Evolutionary conservation across 1,140 invertebrate genomes (phyloP).

Genomic region (Drosophila malerkotliana): DNA sequence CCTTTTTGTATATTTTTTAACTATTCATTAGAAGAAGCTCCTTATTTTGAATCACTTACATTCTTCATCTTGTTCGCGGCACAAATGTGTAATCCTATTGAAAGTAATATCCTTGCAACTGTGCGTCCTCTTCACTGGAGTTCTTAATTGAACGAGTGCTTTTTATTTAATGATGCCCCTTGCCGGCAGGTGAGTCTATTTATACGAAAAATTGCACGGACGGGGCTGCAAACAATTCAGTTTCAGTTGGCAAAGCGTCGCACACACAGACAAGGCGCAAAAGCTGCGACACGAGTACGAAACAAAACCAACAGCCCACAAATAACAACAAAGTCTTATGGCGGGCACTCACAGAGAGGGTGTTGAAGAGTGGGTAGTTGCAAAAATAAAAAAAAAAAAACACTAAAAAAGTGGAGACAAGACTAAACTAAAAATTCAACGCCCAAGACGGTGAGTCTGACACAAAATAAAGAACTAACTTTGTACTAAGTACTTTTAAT

Average conservation of each 20-base stretch:
- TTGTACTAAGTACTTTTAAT: conserved; percentile 40
- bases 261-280: conserved; percentile 68
- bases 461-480: conserved; percentile 47
- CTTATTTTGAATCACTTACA: conserved; percentile 57
- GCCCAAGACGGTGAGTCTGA: conserved; percentile 37
- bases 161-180: conserved; percentile 81
- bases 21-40: neutral
- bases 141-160: conserved; percentile 83
- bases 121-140: conserved; percentile 45
- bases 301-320: conserved; percentile 27
- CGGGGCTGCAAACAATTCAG: conserved; percentile 51
- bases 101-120: conserved; percentile 56
- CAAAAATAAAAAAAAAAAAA: conserved; percentile 50
- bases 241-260: conserved; percentile 67
- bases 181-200: conserved; percentile 80
- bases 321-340: neutral
- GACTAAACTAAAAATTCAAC: conserved; percentile 70
- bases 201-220: conserved; percentile 72
- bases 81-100: conserved; percentile 56
- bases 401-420: neutral
- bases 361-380: conserved; percentile 10
- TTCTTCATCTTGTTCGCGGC: conserved; percentile 67
- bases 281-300: conserved; percentile 50
- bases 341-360: conserved; percentile 2
- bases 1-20: neutral